A percentile compares a stretch with the other conserved stretches of the same genome.
Evolutionary conservation across 2,797 vertebrate genomes (phyloP).

Genomic region (Sylvia borin): DNA sequence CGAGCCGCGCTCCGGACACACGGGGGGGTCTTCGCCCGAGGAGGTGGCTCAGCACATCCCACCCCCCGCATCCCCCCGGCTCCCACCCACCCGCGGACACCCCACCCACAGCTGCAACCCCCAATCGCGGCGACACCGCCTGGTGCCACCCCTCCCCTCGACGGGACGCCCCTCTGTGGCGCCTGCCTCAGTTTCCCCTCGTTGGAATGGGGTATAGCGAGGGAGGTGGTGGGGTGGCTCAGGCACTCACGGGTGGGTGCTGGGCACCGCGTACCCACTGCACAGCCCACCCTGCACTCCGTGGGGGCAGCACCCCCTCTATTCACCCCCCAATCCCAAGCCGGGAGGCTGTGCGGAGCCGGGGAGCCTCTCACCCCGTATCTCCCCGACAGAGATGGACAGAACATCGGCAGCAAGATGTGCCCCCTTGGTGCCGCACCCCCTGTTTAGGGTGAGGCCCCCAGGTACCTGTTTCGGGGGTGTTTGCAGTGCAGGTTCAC

Average conservation of each 20-base stretch:
- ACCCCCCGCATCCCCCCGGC: too few relatives aligned
- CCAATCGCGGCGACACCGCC: neutral
- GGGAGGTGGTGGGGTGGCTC: neutral
- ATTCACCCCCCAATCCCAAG: neutral
- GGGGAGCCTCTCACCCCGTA: accelerated
- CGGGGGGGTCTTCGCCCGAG: neutral
- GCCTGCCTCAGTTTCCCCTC: slow-evolving; percentile 23
- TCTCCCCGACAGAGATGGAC: neutral
- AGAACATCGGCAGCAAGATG: neutral
- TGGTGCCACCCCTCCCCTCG: neutral
- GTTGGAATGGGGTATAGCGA: accelerated
- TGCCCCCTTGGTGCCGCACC: neutral
- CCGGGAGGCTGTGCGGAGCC: neutral
- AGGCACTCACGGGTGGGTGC: neutral
- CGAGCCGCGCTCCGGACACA: slow-evolving; percentile 54
- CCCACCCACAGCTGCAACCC: neutral
- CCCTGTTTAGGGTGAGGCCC: neutral
- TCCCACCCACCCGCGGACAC: neutral
- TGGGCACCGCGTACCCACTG: neutral
- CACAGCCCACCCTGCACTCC: neutral
- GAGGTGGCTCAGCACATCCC: neutral
- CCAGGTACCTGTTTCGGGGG: slow-evolving; percentile 70
- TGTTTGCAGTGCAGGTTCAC: slow-evolving; percentile 69
- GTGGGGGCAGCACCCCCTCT: neutral
- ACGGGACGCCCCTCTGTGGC: neutral